Conservation (phyloP, 1,140 invertebrate species). For the Cataglyphis hispanica region DNA sequence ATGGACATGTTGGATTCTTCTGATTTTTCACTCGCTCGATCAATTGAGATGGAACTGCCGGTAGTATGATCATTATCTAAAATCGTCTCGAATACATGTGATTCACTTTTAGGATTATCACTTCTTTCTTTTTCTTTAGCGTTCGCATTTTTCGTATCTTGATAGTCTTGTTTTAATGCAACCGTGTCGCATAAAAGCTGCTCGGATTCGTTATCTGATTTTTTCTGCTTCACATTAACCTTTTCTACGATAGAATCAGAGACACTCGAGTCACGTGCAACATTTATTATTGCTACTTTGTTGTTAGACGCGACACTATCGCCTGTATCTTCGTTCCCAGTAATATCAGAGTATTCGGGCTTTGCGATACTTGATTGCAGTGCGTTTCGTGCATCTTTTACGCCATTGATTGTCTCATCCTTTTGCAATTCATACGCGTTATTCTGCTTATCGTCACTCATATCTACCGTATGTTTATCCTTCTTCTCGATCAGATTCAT, state of each 20-base stretch:
- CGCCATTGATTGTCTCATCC: not conserved
- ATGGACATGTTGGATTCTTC: not conserved
- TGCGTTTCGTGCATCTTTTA: not conserved
- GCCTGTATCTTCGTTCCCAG: constrained; percentile 1
- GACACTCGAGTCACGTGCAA: not conserved
- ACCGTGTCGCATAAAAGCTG: not conserved
- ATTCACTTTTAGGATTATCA: not conserved
- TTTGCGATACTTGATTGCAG: not conserved
- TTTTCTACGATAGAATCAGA: not conserved
- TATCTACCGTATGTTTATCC: not conserved
- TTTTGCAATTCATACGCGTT: not conserved
- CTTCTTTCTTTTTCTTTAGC: not conserved
- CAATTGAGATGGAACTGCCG: not conserved
- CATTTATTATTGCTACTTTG: not conserved
- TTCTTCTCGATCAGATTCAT: not conserved
- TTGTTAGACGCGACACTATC: not conserved
- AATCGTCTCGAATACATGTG: not conserved
- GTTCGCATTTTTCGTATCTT: not conserved
- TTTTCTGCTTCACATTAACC: not conserved
- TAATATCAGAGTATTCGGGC: not conserved
- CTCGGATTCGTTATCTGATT: not conserved
- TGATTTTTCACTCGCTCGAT: not conserved
- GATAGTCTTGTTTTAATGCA: not conserved
- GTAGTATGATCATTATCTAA: not conserved
- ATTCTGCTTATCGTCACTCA: too few relatives aligned